Percentiles rank a stretch among this genome's conserved stretches.
Evolutionary conservation across 2,888 invertebrate genomes (phyloP).

Genomic region (Spilarctia lutea): DNA sequence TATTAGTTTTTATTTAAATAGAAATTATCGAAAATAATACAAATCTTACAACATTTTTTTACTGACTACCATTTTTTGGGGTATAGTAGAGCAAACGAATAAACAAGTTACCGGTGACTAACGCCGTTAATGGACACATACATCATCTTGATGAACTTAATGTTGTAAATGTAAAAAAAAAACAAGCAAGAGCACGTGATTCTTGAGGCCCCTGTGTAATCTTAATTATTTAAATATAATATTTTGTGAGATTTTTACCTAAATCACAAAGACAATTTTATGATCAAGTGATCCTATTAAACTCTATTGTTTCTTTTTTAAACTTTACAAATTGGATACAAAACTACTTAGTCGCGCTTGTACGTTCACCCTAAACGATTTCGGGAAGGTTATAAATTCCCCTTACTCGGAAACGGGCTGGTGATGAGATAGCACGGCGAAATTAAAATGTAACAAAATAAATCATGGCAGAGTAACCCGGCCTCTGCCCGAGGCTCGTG

Average conservation of each 20-base stretch:
- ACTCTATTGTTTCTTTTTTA: not conserved
- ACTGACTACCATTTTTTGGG: no score
- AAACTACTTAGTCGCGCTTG: conserved; percentile 17
- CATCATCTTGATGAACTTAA: not conserved
- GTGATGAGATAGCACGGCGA: conserved; percentile 70
- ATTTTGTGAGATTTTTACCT: not conserved
- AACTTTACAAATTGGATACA: not conserved
- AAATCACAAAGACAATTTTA: not conserved
- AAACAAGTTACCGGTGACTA: no score
- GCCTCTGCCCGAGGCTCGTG: conserved; percentile 47
- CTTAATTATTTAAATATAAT: not conserved
- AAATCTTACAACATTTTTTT: no score
- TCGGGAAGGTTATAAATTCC: conserved; percentile 54
- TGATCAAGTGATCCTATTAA: not conserved
- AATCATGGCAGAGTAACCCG: conserved; percentile 60
- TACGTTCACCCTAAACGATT: conserved; percentile 34
- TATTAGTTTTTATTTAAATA: no score
- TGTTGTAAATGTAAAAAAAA: not conserved
- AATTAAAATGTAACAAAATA: conserved; percentile 75
- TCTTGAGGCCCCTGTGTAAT: not conserved
- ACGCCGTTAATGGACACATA: no score
- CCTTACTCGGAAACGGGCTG: conserved; percentile 50
- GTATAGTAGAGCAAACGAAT: no score
- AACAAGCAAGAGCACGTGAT: not conserved
- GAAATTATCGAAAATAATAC: no score